phyloP scores from a whole-genome alignment of 2,797 vertebrate species.

The Gymnothorax javanicus region DNA sequence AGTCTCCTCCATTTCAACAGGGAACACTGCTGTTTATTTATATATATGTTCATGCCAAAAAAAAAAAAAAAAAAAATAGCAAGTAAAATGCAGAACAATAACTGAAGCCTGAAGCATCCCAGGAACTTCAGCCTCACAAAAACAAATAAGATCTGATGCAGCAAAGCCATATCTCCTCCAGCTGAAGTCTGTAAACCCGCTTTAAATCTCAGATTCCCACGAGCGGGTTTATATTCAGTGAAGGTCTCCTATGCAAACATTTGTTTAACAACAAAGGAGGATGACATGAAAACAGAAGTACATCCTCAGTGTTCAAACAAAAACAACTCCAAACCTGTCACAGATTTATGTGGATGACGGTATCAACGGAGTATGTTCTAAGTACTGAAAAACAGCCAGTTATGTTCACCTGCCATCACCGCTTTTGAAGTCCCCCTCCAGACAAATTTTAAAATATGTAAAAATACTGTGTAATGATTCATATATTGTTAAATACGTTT shows the following conservation, averaged over 20 bases:
- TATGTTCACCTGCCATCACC: background rate
- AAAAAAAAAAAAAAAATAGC: background rate
- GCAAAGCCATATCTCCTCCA: background rate
- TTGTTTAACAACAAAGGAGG: background rate
- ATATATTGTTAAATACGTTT: no score
- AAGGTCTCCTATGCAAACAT: background rate
- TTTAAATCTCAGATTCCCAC: background rate
- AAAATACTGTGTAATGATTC: no score
- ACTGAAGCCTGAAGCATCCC: background rate
- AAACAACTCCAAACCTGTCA: background rate
- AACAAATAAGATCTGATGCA: background rate
- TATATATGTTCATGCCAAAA: background rate
- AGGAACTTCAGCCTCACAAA: background rate
- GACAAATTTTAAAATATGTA: no score
- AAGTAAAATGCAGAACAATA: background rate
- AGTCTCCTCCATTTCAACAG: background rate
- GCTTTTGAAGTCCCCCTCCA: background rate
- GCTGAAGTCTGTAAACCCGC: background rate
- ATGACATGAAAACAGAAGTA: background rate
- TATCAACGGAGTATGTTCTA: background rate
- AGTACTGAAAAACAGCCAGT: background rate
- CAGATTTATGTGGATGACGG: background rate
- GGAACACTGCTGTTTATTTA: background rate
- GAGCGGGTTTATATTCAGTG: background rate
- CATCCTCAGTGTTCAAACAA: background rate